Conservation (phyloP, 2,797 vertebrate species). For the Poliocrania exsul region DNA sequence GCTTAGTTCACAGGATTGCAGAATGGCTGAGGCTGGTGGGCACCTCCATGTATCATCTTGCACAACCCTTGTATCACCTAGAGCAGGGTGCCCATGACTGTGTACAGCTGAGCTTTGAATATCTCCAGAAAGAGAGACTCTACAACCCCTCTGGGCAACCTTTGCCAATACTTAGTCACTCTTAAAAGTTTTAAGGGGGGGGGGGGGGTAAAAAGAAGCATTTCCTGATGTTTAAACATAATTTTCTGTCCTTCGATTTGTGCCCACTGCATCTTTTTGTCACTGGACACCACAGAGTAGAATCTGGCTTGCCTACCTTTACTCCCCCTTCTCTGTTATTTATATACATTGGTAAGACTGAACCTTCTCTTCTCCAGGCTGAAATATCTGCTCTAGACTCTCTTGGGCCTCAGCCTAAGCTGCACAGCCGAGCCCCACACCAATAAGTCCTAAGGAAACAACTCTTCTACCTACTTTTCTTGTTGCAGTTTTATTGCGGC, state of each 20-base stretch:
- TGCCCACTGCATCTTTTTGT: neutral
- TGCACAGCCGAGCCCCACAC: neutral
- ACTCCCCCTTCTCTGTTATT: neutral
- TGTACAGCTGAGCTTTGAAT: neutral
- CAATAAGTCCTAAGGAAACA: neutral
- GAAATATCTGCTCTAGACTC: neutral
- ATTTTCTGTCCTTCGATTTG: neutral
- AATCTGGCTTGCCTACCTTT: neutral
- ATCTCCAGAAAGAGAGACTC: neutral
- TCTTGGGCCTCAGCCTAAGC: neutral
- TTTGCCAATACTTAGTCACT: neutral
- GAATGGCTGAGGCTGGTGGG: neutral
- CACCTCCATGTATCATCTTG: neutral
- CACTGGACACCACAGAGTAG: neutral
- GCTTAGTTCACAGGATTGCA: neutral
- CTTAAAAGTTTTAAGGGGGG: too few relatives aligned
- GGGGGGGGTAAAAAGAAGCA: neutral
- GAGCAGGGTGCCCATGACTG: neutral
- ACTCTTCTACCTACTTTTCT: neutral
- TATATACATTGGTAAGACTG: neutral
- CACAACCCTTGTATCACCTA: neutral
- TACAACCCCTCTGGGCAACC: neutral
- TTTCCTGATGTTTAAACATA: neutral
- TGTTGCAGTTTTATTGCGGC: neutral
- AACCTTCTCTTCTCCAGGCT: neutral